A percentile compares a stretch with the other conserved stretches of the same genome.
These are phyloP conservation scores for Gymnoscelis rufifasciata DNA, from an alignment of 2,888 invertebrate genomes.

Conservation along the genomic window DNA sequence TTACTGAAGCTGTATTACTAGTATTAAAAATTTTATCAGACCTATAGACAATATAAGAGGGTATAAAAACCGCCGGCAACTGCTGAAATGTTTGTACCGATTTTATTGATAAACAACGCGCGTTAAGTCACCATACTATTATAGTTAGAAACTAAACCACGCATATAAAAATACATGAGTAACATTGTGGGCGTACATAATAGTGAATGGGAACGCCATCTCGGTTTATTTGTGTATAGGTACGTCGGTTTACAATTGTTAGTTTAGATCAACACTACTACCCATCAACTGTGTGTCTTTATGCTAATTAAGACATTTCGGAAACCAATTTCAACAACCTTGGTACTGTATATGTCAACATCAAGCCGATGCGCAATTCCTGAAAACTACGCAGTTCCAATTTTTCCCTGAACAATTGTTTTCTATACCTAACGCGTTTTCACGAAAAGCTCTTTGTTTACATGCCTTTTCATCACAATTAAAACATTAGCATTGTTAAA, in stretches of 20 bases:
- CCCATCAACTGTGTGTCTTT: slow-evolving; percentile 4
- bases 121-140: neutral
- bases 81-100: too few relatives aligned
- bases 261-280: slow-evolving; percentile 9
- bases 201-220: slow-evolving; percentile 15
- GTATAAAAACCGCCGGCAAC: too few relatives aligned
- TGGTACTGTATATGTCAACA: neutral
- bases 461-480: slow-evolving; percentile 2
- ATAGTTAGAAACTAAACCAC: neutral
- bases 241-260: slow-evolving; percentile 9
- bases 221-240: slow-evolving; percentile 16
- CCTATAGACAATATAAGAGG: too few relatives aligned
- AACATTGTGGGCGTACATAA: slow-evolving; percentile 9
- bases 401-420: slow-evolving; percentile 2
- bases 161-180: slow-evolving; percentile 1
- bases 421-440: neutral
- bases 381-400: slow-evolving; percentile 10
- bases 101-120: too few relatives aligned
- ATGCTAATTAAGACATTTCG: too few relatives aligned
- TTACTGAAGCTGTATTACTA: too few relatives aligned
- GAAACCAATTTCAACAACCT: too few relatives aligned
- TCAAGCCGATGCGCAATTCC: slow-evolving; percentile 3
- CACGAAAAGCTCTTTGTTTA: slow-evolving; percentile 11
- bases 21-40: too few relatives aligned
- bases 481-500: slow-evolving; percentile 4